Evolutionary conservation across 2,888 invertebrate genomes (phyloP), one percentile per base, ranked within the genome.

Genomic region (Meliscaeva auricollis): DNA sequence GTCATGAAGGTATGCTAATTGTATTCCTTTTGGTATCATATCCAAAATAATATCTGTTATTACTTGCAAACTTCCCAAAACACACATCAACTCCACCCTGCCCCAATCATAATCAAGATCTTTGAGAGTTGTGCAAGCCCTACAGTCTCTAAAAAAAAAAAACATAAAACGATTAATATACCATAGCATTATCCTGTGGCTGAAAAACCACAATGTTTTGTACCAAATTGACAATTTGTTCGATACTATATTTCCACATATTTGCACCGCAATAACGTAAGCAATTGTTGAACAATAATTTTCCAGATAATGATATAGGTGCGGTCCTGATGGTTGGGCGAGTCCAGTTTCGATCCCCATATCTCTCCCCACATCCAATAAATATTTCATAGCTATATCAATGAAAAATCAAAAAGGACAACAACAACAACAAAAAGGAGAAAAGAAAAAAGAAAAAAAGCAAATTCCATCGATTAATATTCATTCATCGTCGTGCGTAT

Each of bases 401-500:
- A 73, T 85, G 85, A 81, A 85, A 85, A 85, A 76, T 85, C 85
- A 85, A 85, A 81, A 62, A 62, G 32, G 58, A 58, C 58, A 66
- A 44, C 7, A 38, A 58, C n/a, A n/a, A n/a, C n/a, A n/a, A n/a
- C n/a, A n/a, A n/a, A n/a, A n/a, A n/a, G n/a, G n/a, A n/a, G n/a
- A 20, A 35, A 38, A 20, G 0, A 22, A 30, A 68, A 44, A 35
- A 4, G 22, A 30, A 38, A 20, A 0, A 22, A 30, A 68, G 62
- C 35, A 38, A 46, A 64, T 70, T 66, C 70, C 54, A 87, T 87
- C 89, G 90, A 91, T 91, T 91, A 91, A 91, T 91, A 91, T 91
- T 91, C 91, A 91, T 91, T 90, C 89, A 87, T 89, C 89, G 91
- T 91, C 90, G 90, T 90, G 89, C 90, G 89, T 91, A 90, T 91